A percentile compares a stretch with the other conserved stretches of the same genome.
phyloP scores from a whole-genome alignment of 2,113 vertebrate genomes.

The Vombatus ursinus region DNA sequence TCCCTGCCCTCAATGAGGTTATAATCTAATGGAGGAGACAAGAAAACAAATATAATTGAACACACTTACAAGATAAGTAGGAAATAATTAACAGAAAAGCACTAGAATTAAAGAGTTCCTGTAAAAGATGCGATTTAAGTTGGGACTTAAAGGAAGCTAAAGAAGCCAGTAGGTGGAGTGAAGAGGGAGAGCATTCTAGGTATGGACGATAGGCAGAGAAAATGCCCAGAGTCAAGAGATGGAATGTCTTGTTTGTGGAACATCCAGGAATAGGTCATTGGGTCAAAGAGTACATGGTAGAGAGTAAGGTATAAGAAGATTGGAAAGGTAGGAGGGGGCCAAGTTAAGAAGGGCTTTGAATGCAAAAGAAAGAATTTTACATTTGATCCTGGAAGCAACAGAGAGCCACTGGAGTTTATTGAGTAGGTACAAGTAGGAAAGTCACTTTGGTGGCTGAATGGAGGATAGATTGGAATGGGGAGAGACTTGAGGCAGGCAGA shows the following conservation, averaged over 20 bases:
- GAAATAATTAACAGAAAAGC: neutral
- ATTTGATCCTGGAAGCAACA: neutral
- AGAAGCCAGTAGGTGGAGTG: too few relatives aligned
- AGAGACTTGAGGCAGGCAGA: neutral
- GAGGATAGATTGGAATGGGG: neutral
- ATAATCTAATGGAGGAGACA: neutral
- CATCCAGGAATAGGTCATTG: neutral
- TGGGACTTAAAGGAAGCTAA: neutral
- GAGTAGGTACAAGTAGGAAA: neutral
- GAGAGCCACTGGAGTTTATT: neutral
- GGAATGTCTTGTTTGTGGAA: neutral
- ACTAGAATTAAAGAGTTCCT: neutral
- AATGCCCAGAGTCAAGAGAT: neutral
- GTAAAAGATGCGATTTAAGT: neutral
- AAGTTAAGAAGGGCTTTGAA: neutral
- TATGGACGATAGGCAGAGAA: neutral
- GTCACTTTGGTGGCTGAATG: neutral
- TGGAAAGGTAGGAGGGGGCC: neutral
- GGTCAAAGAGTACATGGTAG: neutral
- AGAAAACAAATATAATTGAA: neutral
- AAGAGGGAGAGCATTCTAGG: neutral
- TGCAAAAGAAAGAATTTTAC: neutral
- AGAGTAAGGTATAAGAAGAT: neutral
- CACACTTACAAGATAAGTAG: neutral
- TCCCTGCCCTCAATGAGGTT: neutral